Base-by-base conservation (phyloP, 2,113 vertebrate species). In the Neogale vison region DNA sequence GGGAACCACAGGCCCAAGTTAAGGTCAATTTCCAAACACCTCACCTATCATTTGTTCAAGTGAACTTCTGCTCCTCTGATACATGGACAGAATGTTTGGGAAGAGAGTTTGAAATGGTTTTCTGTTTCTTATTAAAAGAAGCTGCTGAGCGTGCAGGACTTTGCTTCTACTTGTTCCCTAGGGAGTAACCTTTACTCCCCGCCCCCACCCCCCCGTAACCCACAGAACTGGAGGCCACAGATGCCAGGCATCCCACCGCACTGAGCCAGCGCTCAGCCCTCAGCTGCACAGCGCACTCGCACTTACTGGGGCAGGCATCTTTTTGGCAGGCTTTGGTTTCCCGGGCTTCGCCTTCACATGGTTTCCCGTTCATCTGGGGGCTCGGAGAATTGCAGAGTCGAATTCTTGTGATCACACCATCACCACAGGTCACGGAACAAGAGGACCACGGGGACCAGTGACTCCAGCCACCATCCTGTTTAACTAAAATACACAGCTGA, bases 391-490 rank as follows among this genome's bases (percentile, higher is more conserved):
- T 99, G 97, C 99, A 99, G 89, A 99, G 99, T 86, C 99, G 99
- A 97, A 99, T 99, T 96, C 99, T 99, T 61, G 99, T 99, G 98
- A 99, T 99, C 96, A 99, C 98, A 2, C 99, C 99, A 10, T 98
- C 98, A 4, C 99, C 99, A 67, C 99, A 99, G 17, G 99, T 99
- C 95, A 99, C 99, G 15, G 99, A 99, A 97, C 99, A 99, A 0
- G 99, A 99, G 0, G 99, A 99, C 99, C 99, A 99, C 0, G 99
- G 99, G 1, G 99, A 99, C 99, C 99, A 99, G 97, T 99, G 99
- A 98, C 99, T 99, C 99, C 99, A 99, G 82, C 99, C 99, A 42
- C 99, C 99, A 97, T 99, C 99, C 98, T 99, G 99, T 98, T 99
- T 99, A 99, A 99, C 99, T 99, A 67, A 29, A 98, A 47, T 21